phyloP scores from a whole-genome alignment of 53 echinoderm and acorn worm species.

The Paracentrotus lividus region DNA sequence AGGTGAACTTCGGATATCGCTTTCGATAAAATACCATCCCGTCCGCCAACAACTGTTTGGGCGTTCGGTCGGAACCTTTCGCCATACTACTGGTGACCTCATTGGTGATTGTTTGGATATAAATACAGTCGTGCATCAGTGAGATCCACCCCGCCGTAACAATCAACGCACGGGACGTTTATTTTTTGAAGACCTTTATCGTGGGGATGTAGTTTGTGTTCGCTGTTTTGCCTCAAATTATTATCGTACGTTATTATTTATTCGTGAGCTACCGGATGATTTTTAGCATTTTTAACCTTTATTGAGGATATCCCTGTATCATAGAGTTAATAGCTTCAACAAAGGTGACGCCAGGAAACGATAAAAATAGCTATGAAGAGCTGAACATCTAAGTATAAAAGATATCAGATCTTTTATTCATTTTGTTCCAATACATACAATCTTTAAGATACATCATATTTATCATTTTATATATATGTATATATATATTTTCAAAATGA shows the following conservation, averaged over 20 bases:
- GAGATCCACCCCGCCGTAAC: neutral
- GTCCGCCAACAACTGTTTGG: too few relatives aligned
- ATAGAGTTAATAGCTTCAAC: too few relatives aligned
- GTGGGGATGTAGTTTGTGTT: neutral
- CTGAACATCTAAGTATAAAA: too few relatives aligned
- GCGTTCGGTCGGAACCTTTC: constrained; percentile 2
- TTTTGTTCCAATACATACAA: too few relatives aligned
- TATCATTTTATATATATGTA: too few relatives aligned
- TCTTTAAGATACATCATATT: too few relatives aligned
- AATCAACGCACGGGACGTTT: neutral
- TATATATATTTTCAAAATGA: too few relatives aligned
- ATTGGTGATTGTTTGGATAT: neutral
- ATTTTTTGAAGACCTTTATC: neutral
- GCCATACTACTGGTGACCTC: neutral
- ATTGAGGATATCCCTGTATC: neutral
- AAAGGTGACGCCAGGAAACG: too few relatives aligned
- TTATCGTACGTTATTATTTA: neutral
- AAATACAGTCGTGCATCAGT: neutral
- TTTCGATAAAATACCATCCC: neutral
- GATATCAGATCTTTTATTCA: too few relatives aligned
- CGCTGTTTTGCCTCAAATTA: neutral
- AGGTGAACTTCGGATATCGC: neutral
- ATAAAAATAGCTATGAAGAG: too few relatives aligned
- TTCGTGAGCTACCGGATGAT: neutral
- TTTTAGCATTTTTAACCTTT: neutral